phyloP scores from a whole-genome alignment of 2,888 invertebrate genomes.

The Agrotis exclamationis region DNA sequence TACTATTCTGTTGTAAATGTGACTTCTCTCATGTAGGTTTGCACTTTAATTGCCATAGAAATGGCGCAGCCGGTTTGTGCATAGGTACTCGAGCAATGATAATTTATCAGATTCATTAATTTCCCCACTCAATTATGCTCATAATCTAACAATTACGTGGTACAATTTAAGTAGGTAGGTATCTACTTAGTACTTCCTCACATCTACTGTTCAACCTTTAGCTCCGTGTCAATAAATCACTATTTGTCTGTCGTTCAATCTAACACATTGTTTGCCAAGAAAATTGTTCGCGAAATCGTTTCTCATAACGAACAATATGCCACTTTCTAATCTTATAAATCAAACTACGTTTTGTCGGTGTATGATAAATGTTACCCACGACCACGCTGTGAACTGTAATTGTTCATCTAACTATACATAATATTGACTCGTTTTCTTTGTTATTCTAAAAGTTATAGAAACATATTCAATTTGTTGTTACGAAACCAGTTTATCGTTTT shows the following conservation, averaged over 20 bases:
- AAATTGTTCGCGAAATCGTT: slow-evolving; percentile 40
- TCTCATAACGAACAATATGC: slow-evolving; percentile 49
- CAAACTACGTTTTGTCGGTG: slow-evolving; percentile 39
- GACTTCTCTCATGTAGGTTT: slow-evolving; percentile 3
- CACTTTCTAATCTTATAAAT: slow-evolving; percentile 58
- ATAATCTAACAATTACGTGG: background rate
- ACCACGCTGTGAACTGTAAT: slow-evolving; percentile 23
- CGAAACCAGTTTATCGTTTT: slow-evolving; percentile 44
- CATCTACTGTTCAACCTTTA: slow-evolving; percentile 2
- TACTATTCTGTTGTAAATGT: slow-evolving; percentile 4
- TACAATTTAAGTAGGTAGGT: slow-evolving; percentile 5
- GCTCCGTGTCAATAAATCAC: slow-evolving; percentile 21
- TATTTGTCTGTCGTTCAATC: slow-evolving; percentile 24
- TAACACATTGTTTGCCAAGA: slow-evolving; percentile 27
- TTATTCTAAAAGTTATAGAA: slow-evolving; percentile 34
- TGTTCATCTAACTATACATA: slow-evolving; percentile 25
- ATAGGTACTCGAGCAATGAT: background rate
- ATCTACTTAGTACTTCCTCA: background rate
- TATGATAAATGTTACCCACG: slow-evolving; percentile 38
- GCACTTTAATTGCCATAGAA: background rate
- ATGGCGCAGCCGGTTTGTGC: background rate
- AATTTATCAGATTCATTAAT: background rate
- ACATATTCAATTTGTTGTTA: slow-evolving; percentile 31
- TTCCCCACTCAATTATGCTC: background rate
- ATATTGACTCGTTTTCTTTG: slow-evolving; percentile 19